A percentile compares a stretch with the other conserved stretches of the same genome.
Evolutionary conservation across 2,888 invertebrate species (phyloP).

Genomic region (Callosobruchus maculatus): DNA sequence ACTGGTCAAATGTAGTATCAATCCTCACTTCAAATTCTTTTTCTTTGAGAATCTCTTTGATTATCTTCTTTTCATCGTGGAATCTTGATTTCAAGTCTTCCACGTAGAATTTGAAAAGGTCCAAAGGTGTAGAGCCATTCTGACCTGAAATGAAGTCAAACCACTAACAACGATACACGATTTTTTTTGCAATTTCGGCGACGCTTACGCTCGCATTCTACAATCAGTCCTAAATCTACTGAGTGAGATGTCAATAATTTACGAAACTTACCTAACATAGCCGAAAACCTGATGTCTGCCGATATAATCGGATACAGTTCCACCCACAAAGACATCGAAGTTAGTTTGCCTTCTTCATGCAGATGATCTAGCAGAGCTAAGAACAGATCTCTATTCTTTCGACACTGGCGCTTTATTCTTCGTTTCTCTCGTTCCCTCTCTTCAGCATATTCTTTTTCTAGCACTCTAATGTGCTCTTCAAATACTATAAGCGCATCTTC

Average conservation of each 20-base stretch:
- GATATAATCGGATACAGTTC: constrained; percentile 94
- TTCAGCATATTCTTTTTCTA: constrained; percentile 67
- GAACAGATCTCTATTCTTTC: constrained; percentile 95
- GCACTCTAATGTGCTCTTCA: constrained; percentile 90
- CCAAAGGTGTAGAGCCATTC: constrained; percentile 91
- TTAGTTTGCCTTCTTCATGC: constrained; percentile 94
- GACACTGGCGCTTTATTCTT: constrained; percentile 79
- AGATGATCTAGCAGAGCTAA: constrained; percentile 84
- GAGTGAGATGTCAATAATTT: not conserved
- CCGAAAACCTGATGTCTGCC: constrained; percentile 90
- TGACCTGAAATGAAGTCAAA: constrained; percentile 55
- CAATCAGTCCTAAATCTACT: too few species aligned
- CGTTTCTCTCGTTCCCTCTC: constrained; percentile 82
- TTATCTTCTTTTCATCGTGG: constrained; percentile 97
- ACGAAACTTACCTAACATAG: constrained; percentile 71
- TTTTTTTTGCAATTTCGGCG: too few species aligned
- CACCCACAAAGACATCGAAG: constrained; percentile 98
- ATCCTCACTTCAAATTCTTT: constrained; percentile 78
- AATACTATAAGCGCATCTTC: constrained; percentile 98
- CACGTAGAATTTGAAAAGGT: constrained; percentile 98
- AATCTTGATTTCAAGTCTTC: constrained; percentile 95
- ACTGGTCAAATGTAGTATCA: constrained; percentile 91
- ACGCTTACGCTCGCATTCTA: too few species aligned
- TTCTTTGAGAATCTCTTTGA: constrained; percentile 92
- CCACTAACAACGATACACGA: too few species aligned